phyloP scores from a whole-genome alignment of 2,888 invertebrate genomes.

The Itoplectis maculator region DNA sequence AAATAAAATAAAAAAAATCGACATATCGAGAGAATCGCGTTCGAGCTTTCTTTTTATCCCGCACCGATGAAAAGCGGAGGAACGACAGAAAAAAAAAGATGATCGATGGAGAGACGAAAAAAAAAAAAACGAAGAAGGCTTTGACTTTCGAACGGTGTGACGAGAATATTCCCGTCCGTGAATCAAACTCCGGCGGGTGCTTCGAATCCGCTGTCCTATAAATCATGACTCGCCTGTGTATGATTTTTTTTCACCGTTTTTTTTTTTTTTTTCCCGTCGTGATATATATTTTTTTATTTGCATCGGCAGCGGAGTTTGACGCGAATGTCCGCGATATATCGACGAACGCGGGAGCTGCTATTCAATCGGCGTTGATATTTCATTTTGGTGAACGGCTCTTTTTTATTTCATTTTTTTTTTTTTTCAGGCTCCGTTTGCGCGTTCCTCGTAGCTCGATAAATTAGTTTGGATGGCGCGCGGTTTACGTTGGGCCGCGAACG shows the following conservation, averaged over 20 bases:
- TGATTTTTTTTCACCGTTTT: slow-evolving; percentile 21
- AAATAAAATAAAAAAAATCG: not conserved
- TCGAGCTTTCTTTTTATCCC: not conserved
- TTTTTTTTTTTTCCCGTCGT: slow-evolving; percentile 17
- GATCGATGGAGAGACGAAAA: not conserved
- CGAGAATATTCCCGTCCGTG: slow-evolving; percentile 29
- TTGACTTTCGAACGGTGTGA: slow-evolving; percentile 33
- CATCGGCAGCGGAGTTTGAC: slow-evolving; percentile 1
- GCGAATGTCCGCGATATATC: slow-evolving; percentile 2
- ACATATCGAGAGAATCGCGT: not conserved
- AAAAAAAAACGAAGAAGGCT: slow-evolving; percentile 33
- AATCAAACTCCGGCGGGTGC: slow-evolving; percentile 59
- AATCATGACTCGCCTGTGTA: slow-evolving; percentile 50
- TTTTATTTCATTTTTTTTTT: not conserved
- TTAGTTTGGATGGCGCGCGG: not conserved
- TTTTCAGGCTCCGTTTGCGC: not conserved
- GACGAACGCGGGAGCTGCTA: slow-evolving; percentile 1
- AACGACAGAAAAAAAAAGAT: slow-evolving; percentile 8
- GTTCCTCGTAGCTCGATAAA: not conserved
- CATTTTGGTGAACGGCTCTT: not conserved
- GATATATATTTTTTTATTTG: slow-evolving; percentile 31
- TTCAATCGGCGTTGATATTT: slow-evolving; percentile 27
- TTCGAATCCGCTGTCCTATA: slow-evolving; percentile 52
- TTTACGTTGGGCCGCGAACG: not conserved
- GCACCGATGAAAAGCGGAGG: no score